Conservation (phyloP, 1,140 invertebrate species). For the Asbolus verrucosus region DNA sequence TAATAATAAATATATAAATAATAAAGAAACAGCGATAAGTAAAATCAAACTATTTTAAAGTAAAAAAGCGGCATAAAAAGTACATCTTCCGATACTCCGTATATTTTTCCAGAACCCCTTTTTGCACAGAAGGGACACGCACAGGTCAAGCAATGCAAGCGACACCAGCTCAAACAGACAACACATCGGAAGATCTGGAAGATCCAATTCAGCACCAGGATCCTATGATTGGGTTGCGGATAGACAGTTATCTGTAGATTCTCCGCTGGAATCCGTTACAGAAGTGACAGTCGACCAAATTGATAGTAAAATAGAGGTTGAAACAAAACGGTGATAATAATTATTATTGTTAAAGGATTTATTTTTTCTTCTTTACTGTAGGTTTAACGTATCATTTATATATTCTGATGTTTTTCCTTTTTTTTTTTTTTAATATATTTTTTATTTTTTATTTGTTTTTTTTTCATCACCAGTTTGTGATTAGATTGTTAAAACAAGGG, state of each 20-base stretch:
- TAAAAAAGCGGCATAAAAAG: no score
- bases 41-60: no score
- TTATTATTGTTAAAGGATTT: conserved; percentile 17
- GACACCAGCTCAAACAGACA: conserved; percentile 51
- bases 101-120: conserved; percentile 63
- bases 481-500: conserved; percentile 3
- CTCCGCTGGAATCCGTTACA: conserved; percentile 58
- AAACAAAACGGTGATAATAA: conserved; percentile 37
- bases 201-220: conserved; percentile 81
- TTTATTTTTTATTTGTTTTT: conserved; percentile 6
- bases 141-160: conserved; percentile 51
- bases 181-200: conserved; percentile 67
- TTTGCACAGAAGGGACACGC: conserved; percentile 58
- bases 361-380: conserved; percentile 4
- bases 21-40: no score
- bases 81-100: no score
- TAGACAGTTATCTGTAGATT: conserved; percentile 61
- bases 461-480: neutral
- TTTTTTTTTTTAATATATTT: conserved; percentile 7
- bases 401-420: conserved; percentile 9
- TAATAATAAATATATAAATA: no score
- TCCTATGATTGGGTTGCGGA: conserved; percentile 71
- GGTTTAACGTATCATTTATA: neutral
- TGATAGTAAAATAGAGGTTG: conserved; percentile 22
- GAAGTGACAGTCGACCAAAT: conserved; percentile 56